These are phyloP conservation scores for Harmothoe impar DNA, from an alignment of 2,888 invertebrate species.

Conservation along the genomic window DNA sequence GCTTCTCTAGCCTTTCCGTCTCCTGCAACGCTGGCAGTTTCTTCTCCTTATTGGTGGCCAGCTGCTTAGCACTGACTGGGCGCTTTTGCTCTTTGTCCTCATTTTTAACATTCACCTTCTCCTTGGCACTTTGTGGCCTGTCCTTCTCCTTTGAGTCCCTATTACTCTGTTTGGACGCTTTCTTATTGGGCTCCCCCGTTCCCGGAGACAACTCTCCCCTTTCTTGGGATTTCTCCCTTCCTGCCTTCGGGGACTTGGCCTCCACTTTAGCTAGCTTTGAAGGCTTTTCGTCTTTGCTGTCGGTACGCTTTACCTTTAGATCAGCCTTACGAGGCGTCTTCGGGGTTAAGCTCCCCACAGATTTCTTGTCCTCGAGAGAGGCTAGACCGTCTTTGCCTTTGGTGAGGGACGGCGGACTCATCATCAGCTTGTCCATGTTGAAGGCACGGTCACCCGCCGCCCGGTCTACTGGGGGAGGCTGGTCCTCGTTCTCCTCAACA, in stretches of 20 bases:
- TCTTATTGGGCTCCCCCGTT: background rate
- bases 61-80: conserved; percentile 43
- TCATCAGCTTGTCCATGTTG: background rate
- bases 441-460: background rate
- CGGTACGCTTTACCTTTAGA: background rate
- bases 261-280: background rate
- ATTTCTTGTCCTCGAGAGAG: conserved; percentile 12
- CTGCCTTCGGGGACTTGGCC: background rate
- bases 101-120: background rate
- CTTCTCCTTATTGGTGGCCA: conserved; percentile 2
- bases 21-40: conserved; percentile 24
- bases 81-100: conserved; percentile 31
- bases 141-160: background rate
- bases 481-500: conserved; percentile 49
- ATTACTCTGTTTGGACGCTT: background rate
- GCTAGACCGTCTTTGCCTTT: conserved; percentile 24
- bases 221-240: background rate
- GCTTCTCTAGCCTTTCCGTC: background rate
- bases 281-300: conserved; percentile 34
- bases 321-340: conserved; percentile 46
- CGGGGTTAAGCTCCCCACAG: background rate
- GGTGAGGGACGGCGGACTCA: background rate
- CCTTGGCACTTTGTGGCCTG: conserved; percentile 42
- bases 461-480: background rate
- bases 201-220: background rate